Conservation (phyloP, 2,888 invertebrate genomes). For the Megalurothrips usitatus region DNA sequence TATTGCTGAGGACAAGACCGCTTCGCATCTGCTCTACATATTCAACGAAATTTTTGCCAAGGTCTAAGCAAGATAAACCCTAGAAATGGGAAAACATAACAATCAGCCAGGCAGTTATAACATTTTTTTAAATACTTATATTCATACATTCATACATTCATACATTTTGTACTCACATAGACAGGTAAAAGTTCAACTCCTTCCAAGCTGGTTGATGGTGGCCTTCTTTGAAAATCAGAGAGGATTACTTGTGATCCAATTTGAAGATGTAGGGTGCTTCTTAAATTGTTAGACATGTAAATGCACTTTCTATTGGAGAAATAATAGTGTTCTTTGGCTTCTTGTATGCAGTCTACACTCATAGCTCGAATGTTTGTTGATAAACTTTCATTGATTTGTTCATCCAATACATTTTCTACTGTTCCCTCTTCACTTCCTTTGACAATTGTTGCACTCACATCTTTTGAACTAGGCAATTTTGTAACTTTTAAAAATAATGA, state of each 20-base stretch:
- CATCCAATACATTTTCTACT: neutral
- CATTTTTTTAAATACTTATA: too few relatives aligned
- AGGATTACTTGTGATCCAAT: neutral
- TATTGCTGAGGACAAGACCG: neutral
- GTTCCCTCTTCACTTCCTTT: neutral
- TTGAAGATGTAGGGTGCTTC: neutral
- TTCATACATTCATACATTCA: too few relatives aligned
- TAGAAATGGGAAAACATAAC: neutral
- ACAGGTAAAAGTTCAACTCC: neutral
- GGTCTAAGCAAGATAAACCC: neutral
- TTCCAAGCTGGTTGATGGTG: neutral
- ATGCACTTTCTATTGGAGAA: neutral
- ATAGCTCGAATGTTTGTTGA: neutral
- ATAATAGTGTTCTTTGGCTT: neutral
- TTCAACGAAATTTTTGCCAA: neutral
- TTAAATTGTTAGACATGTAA: neutral
- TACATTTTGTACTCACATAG: neutral
- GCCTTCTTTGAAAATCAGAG: neutral
- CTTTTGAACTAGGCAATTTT: neutral
- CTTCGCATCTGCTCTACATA: neutral
- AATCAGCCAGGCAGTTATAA: neutral
- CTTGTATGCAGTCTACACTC: neutral
- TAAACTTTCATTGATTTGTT: neutral
- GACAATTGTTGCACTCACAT: neutral
- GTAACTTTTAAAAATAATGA: neutral